These are phyloP conservation scores for Emydocephalus ijimae DNA, from an alignment of 2,113 vertebrate species.

Conservation along the genomic window DNA sequence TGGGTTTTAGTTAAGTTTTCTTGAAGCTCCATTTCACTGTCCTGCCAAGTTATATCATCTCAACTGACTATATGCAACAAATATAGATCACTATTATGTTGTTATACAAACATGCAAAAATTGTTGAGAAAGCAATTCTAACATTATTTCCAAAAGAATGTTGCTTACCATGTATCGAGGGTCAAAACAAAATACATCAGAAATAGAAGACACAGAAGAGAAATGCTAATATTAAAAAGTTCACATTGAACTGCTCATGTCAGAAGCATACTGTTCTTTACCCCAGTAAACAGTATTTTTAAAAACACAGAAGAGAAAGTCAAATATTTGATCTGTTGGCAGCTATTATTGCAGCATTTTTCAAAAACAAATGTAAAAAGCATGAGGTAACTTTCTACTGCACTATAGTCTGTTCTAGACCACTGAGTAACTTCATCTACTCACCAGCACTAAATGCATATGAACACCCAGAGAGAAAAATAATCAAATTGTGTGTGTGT, in stretches of 20 bases:
- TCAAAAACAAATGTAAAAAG: constrained; percentile 1
- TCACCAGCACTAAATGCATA: background rate
- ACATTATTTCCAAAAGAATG: background rate
- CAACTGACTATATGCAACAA: background rate
- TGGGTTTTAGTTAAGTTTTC: background rate
- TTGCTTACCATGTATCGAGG: background rate
- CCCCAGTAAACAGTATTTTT: background rate
- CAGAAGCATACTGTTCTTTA: background rate
- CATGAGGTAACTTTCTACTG: background rate
- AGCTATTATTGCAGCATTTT: background rate
- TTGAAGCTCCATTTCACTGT: background rate
- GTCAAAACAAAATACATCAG: background rate
- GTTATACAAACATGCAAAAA: background rate
- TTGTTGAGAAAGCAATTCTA: background rate
- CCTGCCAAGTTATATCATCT: background rate
- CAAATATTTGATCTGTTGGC: background rate
- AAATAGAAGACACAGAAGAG: background rate
- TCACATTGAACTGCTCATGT: background rate
- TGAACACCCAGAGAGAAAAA: background rate
- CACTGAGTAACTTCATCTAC: background rate
- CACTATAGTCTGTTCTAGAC: constrained; percentile 12
- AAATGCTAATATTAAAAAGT: background rate
- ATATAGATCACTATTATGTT: background rate
- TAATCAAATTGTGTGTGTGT: background rate
- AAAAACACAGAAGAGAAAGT: background rate